A percentile compares a stretch with the other conserved stretches of the same genome.
phyloP scores from a whole-genome alignment of 2,888 invertebrate genomes.

The Bombylius discolor region DNA sequence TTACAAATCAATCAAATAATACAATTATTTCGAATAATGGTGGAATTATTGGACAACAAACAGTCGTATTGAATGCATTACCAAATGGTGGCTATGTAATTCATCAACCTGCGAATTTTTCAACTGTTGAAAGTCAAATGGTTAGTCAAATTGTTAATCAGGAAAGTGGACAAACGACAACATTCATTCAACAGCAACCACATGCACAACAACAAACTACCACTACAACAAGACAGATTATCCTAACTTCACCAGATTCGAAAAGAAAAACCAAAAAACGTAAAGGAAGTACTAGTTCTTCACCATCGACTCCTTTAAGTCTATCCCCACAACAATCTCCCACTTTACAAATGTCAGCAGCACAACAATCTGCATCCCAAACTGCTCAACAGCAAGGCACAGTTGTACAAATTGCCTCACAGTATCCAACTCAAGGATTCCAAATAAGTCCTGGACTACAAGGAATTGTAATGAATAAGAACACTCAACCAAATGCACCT shows the following conservation, averaged over 20 bases:
- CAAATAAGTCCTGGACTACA: conserved; percentile 66
- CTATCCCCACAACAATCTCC: conserved; percentile 34
- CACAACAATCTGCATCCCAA: conserved; percentile 43
- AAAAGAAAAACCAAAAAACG: conserved; percentile 60
- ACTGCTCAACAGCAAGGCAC: conserved; percentile 25
- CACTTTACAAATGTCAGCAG: conserved; percentile 20
- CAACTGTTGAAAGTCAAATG: conserved; percentile 60
- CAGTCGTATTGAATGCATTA: conserved; percentile 68
- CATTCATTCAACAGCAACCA: conserved; percentile 19
- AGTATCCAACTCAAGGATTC: conserved; percentile 61
- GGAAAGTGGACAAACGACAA: conserved; percentile 27
- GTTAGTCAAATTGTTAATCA: conserved; percentile 47
- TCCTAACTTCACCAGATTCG: conserved; percentile 55
- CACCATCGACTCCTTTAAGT: conserved; percentile 26
- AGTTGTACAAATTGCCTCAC: conserved; percentile 36
- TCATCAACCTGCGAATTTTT: conserved; percentile 52
- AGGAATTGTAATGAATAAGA: conserved; percentile 48
- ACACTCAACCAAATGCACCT: conserved; percentile 41
- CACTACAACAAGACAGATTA: conserved; percentile 15
- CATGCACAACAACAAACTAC: conserved; percentile 19
- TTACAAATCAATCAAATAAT: conserved; percentile 8
- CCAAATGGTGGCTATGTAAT: conserved; percentile 66
- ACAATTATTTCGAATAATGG: conserved; percentile 18
- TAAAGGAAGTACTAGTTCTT: conserved; percentile 40
- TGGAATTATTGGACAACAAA: conserved; percentile 54